Evolutionary conservation across 35 echinoderm and acorn worm genomes (phyloP), one percentile per base, ranked within the genome.

Genomic region (Apostichopus californicus): DNA sequence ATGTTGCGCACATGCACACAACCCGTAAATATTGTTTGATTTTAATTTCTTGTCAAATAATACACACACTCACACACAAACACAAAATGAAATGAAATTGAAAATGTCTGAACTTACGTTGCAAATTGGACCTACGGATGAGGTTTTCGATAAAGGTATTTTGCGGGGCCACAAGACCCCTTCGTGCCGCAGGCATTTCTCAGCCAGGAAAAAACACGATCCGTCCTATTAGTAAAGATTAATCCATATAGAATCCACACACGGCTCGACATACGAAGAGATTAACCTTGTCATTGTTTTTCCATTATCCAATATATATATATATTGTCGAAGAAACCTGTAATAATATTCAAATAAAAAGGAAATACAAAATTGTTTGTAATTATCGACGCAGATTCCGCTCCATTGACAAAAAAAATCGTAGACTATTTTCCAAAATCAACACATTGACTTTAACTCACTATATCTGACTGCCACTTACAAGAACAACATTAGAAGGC

Each of bases 71-170:
- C 28, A 34, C 28, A 46, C 3, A 46, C 58, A 12, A 60, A 60
- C 7, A 61, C 7, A 61, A 61, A 61, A 61, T 9, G 12, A 61
- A 61, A 61, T 9, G 12, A 61, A 61, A 61, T 61, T 9, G 4
- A 61, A 61, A 61, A 61, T 75, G 7, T 20, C 17, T 15, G 71
- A 54, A 98, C 96, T 99, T 96, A 99, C 97, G 97, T 94, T 99
- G 97, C 55, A 96, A 90, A 60, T 87, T 92, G 6, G 95, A 99
- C 90, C 97, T 94, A 24, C 93, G 80, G 64, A 99, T 99, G 25
- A 99, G 96, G 73, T 94, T 99, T 92, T 99, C 97, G 70, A 99
- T 89, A 88, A 99, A 99, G 25, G 97, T 99, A 94, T 99, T 99
- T 90, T 99, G 97, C 22, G 97, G 97, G 91, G 97, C 97, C 13